Evolutionary conservation across 2,797 vertebrate species (phyloP).

Genomic region (Lateolabrax maculatus): DNA sequence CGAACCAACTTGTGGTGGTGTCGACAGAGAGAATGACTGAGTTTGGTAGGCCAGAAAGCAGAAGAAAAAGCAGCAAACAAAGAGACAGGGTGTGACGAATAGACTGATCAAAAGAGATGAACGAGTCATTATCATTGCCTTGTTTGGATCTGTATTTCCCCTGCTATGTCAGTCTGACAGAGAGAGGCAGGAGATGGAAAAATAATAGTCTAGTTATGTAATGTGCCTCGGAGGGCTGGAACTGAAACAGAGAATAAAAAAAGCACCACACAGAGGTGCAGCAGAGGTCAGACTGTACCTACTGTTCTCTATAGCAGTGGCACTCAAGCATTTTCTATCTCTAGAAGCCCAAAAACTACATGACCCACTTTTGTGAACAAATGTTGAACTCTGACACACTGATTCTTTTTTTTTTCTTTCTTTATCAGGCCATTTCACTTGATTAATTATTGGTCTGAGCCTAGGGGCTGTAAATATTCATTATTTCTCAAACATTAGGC

Average conservation of each 20-base stretch:
- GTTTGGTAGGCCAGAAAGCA: conserved; percentile 1
- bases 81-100: conserved; percentile 58
- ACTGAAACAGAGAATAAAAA: conserved; percentile 46
- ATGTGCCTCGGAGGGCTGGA: conserved; percentile 60
- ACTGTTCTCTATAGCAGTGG: conserved; percentile 36
- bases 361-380: conserved; percentile 26
- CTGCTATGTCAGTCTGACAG: conserved; percentile 61
- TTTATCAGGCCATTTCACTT: conserved; percentile 23
- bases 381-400: conserved; percentile 14
- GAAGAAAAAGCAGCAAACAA: conserved; percentile 40
- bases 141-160: conserved; percentile 72
- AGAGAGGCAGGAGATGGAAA: conserved; percentile 62
- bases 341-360: conserved; percentile 1
- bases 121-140: conserved; percentile 74
- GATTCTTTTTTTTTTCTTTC: not conserved
- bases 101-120: conserved; percentile 55
- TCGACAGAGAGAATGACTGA: conserved; percentile 18
- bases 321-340: conserved; percentile 20
- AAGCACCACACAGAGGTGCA: conserved; percentile 45
- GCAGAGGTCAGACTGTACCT: conserved; percentile 62
- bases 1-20: conserved; percentile 44
- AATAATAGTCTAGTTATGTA: conserved; percentile 73
- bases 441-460: conserved; percentile 24
- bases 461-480: conserved; percentile 32
- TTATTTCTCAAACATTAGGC: conserved; percentile 36